Evolutionary conservation across 2,113 vertebrate genomes (phyloP).

Genomic region (Oxyura jamaicensis): DNA sequence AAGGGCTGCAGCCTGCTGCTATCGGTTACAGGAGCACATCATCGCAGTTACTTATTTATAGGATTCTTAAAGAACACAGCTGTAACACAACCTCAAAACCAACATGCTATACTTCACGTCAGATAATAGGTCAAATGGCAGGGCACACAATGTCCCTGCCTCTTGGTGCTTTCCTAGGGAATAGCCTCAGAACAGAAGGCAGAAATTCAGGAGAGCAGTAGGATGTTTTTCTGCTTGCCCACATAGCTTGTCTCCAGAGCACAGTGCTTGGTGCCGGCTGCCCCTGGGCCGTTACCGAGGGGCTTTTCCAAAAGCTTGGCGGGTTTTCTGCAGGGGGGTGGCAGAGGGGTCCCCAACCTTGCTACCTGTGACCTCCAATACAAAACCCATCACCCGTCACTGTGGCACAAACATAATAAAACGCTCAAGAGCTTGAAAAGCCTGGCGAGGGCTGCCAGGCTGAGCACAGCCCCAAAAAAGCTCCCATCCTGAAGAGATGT

Average conservation of each 20-base stretch:
- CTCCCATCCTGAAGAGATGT: background rate
- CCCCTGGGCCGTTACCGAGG: background rate
- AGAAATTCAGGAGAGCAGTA: background rate
- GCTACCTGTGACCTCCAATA: background rate
- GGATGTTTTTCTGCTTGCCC: background rate
- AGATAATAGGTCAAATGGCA: background rate
- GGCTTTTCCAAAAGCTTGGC: rapidly evolving
- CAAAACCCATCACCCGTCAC: background rate
- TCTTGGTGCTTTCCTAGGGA: background rate
- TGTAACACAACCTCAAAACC: background rate
- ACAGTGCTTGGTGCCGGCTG: rapidly evolving
- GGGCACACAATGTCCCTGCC: rapidly evolving
- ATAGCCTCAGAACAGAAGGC: background rate
- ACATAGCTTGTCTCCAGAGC: rapidly evolving
- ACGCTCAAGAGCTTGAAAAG: background rate
- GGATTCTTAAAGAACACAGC: background rate
- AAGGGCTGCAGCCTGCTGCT: background rate
- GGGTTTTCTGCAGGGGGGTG: rapidly evolving
- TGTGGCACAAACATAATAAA: background rate
- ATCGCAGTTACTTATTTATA: conserved; percentile 60
- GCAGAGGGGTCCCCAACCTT: no score
- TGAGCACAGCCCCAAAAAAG: background rate
- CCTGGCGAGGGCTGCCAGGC: background rate
- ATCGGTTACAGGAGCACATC: background rate
- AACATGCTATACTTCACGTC: rapidly evolving